Evolutionary conservation across 2,797 vertebrate genomes (phyloP).

Genomic region (Thalassophryne amazonica): DNA sequence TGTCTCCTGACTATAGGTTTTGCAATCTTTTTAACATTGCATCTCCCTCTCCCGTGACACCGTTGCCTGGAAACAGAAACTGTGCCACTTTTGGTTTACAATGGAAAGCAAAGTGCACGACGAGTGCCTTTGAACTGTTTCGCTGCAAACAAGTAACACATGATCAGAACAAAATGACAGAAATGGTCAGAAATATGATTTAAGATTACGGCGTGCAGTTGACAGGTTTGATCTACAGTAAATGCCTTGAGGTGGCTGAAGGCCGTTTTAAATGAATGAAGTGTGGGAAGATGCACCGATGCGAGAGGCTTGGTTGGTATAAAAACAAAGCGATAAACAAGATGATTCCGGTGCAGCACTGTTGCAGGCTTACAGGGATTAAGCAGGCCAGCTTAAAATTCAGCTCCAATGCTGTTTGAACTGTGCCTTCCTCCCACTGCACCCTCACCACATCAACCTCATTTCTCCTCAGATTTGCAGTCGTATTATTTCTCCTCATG

Average conservation of each 20-base stretch:
- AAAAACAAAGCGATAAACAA: slow-evolving; percentile 71
- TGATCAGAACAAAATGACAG: too few relatives aligned
- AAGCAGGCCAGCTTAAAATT: slow-evolving; percentile 74
- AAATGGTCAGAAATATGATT: too few relatives aligned
- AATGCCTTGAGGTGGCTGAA: neutral
- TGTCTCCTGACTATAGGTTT: slow-evolving; percentile 46
- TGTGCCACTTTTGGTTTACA: slow-evolving; percentile 64
- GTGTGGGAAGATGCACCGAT: slow-evolving; percentile 45
- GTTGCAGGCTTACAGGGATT: slow-evolving; percentile 73
- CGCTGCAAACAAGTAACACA: too few relatives aligned
- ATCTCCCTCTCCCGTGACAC: slow-evolving; percentile 62
- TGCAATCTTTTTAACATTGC: slow-evolving; percentile 68
- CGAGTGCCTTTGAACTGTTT: slow-evolving; percentile 54
- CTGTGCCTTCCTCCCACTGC: slow-evolving; percentile 59
- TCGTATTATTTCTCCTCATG: neutral
- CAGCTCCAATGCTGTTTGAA: slow-evolving; percentile 71
- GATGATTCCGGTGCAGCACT: slow-evolving; percentile 64
- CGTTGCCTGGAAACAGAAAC: slow-evolving; percentile 67
- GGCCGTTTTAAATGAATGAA: slow-evolving; percentile 30
- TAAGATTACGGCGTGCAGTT: too few relatives aligned
- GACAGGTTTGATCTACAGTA: slow-evolving; percentile 26
- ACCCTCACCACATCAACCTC: slow-evolving; percentile 40
- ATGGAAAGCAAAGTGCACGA: slow-evolving; percentile 54
- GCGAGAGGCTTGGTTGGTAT: slow-evolving; percentile 48
- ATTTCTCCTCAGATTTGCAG: slow-evolving; percentile 26